Conservation (phyloP, 2,113 vertebrate genomes). For the Trochalopteron elliotii region DNA sequence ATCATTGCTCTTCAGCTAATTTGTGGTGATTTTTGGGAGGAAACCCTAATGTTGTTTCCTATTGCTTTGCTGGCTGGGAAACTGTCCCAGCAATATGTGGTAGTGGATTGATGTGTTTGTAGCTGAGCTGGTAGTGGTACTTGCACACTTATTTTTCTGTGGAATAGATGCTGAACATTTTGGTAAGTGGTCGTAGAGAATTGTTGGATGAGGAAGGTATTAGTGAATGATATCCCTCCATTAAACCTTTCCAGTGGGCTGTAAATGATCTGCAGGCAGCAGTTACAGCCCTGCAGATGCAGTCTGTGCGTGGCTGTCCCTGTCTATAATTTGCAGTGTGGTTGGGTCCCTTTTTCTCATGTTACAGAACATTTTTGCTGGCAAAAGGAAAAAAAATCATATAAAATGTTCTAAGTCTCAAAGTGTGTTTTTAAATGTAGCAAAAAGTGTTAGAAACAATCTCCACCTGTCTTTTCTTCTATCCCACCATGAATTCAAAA, state of each 20-base stretch:
- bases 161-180: neutral
- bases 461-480: neutral
- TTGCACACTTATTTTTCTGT: neutral
- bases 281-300: neutral
- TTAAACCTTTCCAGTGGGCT: neutral
- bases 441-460: neutral
- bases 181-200: neutral
- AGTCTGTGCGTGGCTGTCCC: neutral
- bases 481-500: neutral
- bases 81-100: fast-evolving
- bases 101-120: neutral
- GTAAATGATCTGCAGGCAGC: neutral
- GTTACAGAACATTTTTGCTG: neutral
- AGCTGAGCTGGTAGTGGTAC: neutral
- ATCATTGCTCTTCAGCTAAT: neutral
- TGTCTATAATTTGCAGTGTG: neutral
- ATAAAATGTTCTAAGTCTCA: neutral
- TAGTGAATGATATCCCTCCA: neutral
- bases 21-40: neutral
- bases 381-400: neutral
- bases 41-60: neutral
- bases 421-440: neutral
- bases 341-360: neutral
- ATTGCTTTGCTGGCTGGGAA: neutral
- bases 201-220: neutral